phyloP scores from a whole-genome alignment of 2,888 invertebrate genomes.

The Leucania comma region DNA sequence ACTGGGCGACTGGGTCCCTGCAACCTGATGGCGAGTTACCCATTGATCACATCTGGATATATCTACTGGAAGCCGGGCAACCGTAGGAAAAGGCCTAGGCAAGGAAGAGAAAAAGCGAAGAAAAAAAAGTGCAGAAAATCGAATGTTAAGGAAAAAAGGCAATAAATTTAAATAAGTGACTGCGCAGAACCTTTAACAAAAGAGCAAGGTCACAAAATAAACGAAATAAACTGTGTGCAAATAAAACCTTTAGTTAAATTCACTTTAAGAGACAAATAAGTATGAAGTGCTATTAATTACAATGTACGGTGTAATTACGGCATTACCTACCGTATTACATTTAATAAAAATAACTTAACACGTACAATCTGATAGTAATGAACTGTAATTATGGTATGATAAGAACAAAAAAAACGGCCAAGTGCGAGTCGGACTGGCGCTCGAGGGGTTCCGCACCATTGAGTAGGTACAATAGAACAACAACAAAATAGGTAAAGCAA shows the following conservation, averaged over 20 bases:
- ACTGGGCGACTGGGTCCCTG: too few species aligned
- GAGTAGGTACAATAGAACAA: too few species aligned
- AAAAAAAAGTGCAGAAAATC: not conserved
- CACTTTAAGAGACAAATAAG: conserved; percentile 19
- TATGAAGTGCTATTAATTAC: conserved; percentile 37
- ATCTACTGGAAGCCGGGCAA: too few species aligned
- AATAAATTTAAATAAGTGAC: not conserved
- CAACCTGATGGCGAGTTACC: too few species aligned
- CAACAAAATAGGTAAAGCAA: too few species aligned
- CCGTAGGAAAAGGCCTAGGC: too few species aligned
- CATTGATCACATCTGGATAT: too few species aligned
- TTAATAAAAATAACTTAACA: conserved; percentile 32
- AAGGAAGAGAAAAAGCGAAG: not conserved
- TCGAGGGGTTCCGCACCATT: too few species aligned
- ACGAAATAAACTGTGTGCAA: conserved; percentile 5
- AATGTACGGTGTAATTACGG: conserved; percentile 29
- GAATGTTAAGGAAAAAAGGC: not conserved
- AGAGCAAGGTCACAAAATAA: conserved; percentile 10
- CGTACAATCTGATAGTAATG: conserved; percentile 26
- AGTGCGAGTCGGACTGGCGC: too few species aligned
- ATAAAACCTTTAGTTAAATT: conserved; percentile 16
- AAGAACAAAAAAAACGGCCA: conserved; percentile 22
- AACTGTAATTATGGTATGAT: conserved; percentile 25
- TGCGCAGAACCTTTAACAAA: conserved; percentile 4
- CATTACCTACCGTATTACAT: conserved; percentile 12